Evolutionary conservation across 2,888 invertebrate species (phyloP), one percentile per base, ranked within the genome.

Genomic region (Cryptus viduatorius): DNA sequence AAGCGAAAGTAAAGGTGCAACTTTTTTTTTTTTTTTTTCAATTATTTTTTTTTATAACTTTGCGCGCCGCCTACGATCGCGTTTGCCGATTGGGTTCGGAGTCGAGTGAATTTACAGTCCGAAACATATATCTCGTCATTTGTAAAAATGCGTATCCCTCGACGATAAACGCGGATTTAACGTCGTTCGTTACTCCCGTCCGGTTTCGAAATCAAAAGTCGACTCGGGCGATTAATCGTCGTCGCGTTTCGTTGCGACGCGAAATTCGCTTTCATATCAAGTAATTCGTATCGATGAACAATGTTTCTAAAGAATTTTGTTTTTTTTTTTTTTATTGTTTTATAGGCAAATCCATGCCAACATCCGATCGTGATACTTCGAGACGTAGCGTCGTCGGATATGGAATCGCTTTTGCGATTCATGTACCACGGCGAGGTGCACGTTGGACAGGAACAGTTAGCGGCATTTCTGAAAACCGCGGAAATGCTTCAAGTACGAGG

Each of bases 341-440:
- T 91, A 5, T 89, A 95, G 94, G 97, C 97, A 79, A 98, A 98
- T 94, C 98, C 98, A 87, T 98, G 98, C 94, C 97, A 97, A 93
- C 98, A 98, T 94, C 98, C 98, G 67, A 98, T 98, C 90, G 97
- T 98, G 88, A 98, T 98, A 91, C 95, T 98, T 87, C 95, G 97
- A 92, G 98, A 98, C 94, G 97, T 98, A 29, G 96, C 97, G 91
- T 96, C 97, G 91, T 96, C 97, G 92, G 97, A 98, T 92, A 97
- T 98, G 95, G 97, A 97, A 92, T 97, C 97, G 92, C 95, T 98
- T 90, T 95, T 98, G 90, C 96, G 97, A 94, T 98, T 98, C 95
- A 98, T 98, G 97, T 98, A 98, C 94, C 97, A 98, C 94, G 98
- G 98, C 85, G 98, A 98, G 94, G 98, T 98, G 46, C 97, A 98